Evolutionary conservation across 2,113 vertebrate genomes (phyloP), one percentile per base, ranked within the genome.

Genomic region (Xiphophorus couchianus): DNA sequence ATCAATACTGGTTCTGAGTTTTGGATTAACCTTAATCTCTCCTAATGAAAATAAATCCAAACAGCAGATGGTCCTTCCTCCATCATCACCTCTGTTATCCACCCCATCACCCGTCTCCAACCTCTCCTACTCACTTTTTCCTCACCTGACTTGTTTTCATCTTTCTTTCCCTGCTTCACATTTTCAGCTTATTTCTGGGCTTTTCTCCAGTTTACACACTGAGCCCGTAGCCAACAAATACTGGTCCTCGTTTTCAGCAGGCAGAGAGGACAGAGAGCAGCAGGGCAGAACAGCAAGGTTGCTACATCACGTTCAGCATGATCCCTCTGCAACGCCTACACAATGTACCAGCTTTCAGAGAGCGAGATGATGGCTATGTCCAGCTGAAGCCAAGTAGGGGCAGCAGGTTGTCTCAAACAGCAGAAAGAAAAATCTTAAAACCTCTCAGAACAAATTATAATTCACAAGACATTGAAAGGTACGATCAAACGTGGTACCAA

Each of bases 201-300:
- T 84, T 73, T 39, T 54, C 35, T 92, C 93, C 93, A 93, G 87
- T 86, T 80, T 77, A 85, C 80, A 83, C 60, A 74, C 86, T 80
- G 78, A 84, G 82, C 86, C 74, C 76, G 90, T 75, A 79, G 88
- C 86, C 87, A 89, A 86, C 87, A 91, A 92, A 91, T 79, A 83
- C 73, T 91, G 93, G 87, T 88, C 54, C n/a, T 1, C 5, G 73
- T 90, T 76, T 82, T 84, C 79, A 71, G 82, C 86, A 83, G 82
- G 71, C 81, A 28, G 77, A 66, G 79, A 86, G 84, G 81, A 88
- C 79, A 83, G 78, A 31, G 81, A 87, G 82, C 88, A 86, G 86
- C 78, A 58, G 87, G 88, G 74, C 84, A 83, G 84, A 88, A 85
- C 89, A 87, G 89, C 81, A 71, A 89, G 83, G 89, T 89, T 81